These are phyloP conservation scores for Pedetes capensis DNA, from an alignment of 2,113 vertebrate genomes.

Conservation along the genomic window DNA sequence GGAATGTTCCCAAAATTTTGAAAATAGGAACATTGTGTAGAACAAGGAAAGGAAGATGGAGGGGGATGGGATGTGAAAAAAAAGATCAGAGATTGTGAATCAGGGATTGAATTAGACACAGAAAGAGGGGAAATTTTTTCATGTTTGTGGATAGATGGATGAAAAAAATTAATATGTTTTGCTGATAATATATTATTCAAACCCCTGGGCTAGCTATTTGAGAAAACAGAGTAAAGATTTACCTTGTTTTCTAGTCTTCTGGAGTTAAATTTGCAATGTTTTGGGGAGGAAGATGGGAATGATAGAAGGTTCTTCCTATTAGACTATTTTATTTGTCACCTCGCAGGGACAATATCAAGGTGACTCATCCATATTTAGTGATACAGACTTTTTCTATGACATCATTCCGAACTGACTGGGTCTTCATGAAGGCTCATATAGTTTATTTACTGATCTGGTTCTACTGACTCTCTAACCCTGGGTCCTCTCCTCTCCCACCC, in stretches of 20 bases:
- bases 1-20: not conserved
- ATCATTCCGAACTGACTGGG: not conserved
- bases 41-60: not conserved
- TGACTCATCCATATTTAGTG: not conserved
- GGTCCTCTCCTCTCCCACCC: not conserved
- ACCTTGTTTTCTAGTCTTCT: not conserved
- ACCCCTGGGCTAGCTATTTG: not conserved
- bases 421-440: not conserved
- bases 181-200: not conserved
- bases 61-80: not conserved
- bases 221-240: slow-evolving; percentile 1
- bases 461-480: not conserved
- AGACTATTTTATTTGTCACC: not conserved
- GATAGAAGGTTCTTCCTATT: not conserved
- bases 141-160: not conserved
- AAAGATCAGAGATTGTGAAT: not conserved
- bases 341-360: not conserved
- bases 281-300: not conserved
- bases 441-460: not conserved
- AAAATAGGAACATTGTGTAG: not conserved
- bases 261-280: not conserved
- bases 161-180: not conserved
- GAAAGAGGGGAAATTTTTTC: not conserved
- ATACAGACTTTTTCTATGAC: not conserved
- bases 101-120: not conserved